Base-by-base conservation (phyloP, 2,888 invertebrate species). In the Allolobophora icterica region DNA sequence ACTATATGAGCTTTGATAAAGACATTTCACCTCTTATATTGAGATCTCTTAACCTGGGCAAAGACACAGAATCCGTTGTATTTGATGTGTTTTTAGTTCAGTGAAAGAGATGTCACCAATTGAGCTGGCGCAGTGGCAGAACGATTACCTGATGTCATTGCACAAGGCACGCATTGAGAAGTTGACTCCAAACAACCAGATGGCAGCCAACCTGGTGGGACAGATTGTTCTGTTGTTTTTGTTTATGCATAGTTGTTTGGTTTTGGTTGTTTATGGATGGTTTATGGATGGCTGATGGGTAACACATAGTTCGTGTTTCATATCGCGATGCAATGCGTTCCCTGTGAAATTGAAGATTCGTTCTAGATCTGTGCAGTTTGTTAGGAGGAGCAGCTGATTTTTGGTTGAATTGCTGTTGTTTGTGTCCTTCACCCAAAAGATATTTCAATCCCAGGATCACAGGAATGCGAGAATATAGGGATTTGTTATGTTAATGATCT, bases 141-240 rank as follows among this genome's bases (percentile, higher is more conserved):
- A 87, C 8, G 87, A 87, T 38, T 87, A 34, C 38, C 87, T 87
- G 35, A 24, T 87, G 34, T 21, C 87, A 19, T n/a, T 34, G 35
- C 87, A 87, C 87, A 87, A 87, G 38, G 35, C 87, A 35, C 87
- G 87, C 34, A 35, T 87, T 87, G 87, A 87, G 24, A 87, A 24
- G 38, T 35, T 87, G 87, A 33, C 87, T 87, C 87, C 87, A 87
- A 87, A 87, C 87, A 87, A 87, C 34, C 87, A 87, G 87, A 87
- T 38, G 38, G 35, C 4, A 1, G 87, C 87, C 87, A 87, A 87
- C 87, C 38, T 87, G 87, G 87, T 71, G 71, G n/a, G 71, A n/a
- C 71, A 71, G 71, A 11, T n/a, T 71, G 71, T n/a, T 71, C 30
- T 71, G 0, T 71, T 71, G n/a, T n/a, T n/a, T 13, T 30, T 71